Base-by-base conservation (phyloP, 2,113 vertebrate species). In the Brienomyrus brachyistius region DNA sequence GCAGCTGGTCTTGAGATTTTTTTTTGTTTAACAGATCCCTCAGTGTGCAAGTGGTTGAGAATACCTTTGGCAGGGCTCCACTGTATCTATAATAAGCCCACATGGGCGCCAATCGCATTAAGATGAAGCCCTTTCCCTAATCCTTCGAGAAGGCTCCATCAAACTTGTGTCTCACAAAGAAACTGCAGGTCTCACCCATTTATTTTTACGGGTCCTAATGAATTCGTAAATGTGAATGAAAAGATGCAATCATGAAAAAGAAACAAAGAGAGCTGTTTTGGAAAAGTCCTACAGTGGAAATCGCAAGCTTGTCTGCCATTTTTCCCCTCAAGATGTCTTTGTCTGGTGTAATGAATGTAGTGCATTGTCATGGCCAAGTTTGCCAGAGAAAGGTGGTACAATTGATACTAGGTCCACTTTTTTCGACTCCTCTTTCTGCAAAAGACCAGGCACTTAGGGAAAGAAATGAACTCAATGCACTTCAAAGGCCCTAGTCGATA, bases 401-500 rank as follows among this genome's bases (percentile, higher is more conserved):
- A 87, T 90, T 51, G 86, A 90, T 56, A 52, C 62, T 23, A 77
- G 59, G 62, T 77, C 89, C 59, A 85, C 83, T 45, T 56, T 90
- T 74, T 51, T 51, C 48, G 17, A 43, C 62, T 43, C 47, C 59
- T 70, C 56, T 74, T 48, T 74, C 62, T 31, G 51, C 89, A 83
- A 56, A 54, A 90, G 83, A 86, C 59, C 19, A 43, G 35, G 56
- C 47, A 54, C 66, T 56, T 80, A 48, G 77, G 52, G 77, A 89
- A 62, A 87, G 31, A 74, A 74, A 88, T 27, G 9, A 88, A 88
- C 62, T 85, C 89, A 45, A 59, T 84, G 52, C 51, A 83, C 62
- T 92, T 90, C 87, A 88, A 87, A 83, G 91, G 91, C 88, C 91
- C 89, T 91, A 89, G 90, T 56, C 87, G 89, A 90, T 91, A 90